A percentile compares a stretch with the other conserved stretches of the same genome.
Conservation (phyloP, 2,113 vertebrate genomes). For the Chaenogobius annularis region DNA sequence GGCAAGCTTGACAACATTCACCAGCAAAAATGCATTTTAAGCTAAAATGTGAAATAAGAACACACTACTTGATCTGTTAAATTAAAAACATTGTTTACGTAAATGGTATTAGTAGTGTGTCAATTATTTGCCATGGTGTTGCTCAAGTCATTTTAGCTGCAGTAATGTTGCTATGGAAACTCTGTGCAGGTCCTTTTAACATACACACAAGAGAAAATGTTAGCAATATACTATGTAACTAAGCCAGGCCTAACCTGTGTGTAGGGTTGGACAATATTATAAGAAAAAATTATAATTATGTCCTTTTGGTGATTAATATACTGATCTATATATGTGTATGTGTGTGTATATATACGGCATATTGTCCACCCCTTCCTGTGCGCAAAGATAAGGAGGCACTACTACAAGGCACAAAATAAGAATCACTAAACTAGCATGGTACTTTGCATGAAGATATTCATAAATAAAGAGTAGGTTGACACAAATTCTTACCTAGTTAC, state of each 20-base stretch:
- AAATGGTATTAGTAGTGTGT: neutral
- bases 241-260: neutral
- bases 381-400: neutral
- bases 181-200: neutral
- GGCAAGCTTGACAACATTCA: neutral
- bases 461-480: neutral
- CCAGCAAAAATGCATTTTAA: neutral
- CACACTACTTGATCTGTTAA: neutral
- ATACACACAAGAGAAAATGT: neutral
- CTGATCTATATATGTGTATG: too few species aligned
- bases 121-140: neutral
- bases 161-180: conserved; percentile 1
- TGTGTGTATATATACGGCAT: neutral
- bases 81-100: neutral
- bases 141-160: neutral
- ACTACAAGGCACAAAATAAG: too few species aligned
- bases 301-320: too few species aligned
- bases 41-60: neutral
- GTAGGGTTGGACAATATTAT: neutral
- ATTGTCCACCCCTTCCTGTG: neutral
- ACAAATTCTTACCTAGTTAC: neutral
- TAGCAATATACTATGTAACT: neutral
- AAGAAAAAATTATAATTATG: too few species aligned
- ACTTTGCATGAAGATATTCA: neutral
- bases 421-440: too few species aligned